phyloP scores from a whole-genome alignment of 1,140 invertebrate species.

The Nasonia vitripennis region DNA sequence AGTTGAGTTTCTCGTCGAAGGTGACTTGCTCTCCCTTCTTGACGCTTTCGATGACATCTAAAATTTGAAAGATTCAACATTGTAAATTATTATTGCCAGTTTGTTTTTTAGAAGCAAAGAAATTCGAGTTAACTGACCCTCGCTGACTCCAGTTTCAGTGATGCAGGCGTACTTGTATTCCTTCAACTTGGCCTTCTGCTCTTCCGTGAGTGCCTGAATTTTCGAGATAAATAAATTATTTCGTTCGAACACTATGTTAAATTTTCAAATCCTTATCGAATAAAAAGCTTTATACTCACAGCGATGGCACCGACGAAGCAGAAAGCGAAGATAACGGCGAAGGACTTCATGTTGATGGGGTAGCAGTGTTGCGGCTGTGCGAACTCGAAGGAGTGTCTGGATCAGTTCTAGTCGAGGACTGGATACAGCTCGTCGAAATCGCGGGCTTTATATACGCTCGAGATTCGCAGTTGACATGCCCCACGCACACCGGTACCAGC shows the following conservation, averaged over 20 bases:
- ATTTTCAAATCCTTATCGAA: not conserved
- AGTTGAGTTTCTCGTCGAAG: constrained; percentile 57
- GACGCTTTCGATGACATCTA: constrained; percentile 57
- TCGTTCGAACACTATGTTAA: not conserved
- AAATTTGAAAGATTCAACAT: constrained; percentile 23
- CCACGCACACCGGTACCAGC: not conserved
- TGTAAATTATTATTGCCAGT: not conserved
- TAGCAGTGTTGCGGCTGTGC: not conserved
- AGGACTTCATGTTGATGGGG: constrained; percentile 54
- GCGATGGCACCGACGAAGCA: constrained; percentile 59
- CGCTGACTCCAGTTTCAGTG: constrained; percentile 58
- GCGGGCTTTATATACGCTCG: constrained; percentile 35
- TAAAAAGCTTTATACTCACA: constrained; percentile 36
- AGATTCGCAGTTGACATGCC: not conserved
- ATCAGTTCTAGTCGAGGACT: constrained; percentile 14
- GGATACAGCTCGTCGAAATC: constrained; percentile 4
- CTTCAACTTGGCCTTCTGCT: constrained; percentile 59
- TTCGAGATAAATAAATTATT: constrained; percentile 39
- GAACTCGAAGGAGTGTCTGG: not conserved
- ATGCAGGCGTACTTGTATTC: constrained; percentile 58
- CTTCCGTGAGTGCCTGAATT: constrained; percentile 60
- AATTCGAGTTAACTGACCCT: constrained; percentile 52
- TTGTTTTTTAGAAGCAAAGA: not conserved
- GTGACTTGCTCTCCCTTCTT: constrained; percentile 53
- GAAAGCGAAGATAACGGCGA: constrained; percentile 55